A percentile compares a stretch with the other conserved stretches of the same genome.
Evolutionary conservation across 2,113 vertebrate genomes (phyloP).

Genomic region (Leucopsar rothschildi): DNA sequence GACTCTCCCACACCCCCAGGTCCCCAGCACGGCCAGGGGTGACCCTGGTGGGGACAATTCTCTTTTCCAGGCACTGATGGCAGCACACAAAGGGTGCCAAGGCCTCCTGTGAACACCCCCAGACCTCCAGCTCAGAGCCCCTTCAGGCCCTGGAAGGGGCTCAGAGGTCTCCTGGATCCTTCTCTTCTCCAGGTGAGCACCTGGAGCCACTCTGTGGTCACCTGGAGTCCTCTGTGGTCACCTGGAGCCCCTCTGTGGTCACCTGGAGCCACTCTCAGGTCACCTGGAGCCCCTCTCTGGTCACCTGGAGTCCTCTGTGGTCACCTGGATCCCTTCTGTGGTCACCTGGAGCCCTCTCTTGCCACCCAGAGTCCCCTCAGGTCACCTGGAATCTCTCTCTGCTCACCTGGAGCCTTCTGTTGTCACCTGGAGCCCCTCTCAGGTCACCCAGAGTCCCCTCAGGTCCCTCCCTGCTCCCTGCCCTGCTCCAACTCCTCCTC

Average conservation of each 20-base stretch:
- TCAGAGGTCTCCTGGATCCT: background rate
- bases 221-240: no score
- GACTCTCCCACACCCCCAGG: fast-evolving
- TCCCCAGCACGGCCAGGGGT: background rate
- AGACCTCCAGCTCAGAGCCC: background rate
- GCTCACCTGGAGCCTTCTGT: background rate
- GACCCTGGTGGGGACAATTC: background rate
- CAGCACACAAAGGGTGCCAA: background rate
- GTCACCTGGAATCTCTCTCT: background rate
- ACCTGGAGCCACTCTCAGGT: no score
- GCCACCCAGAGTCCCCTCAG: no score
- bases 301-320: no score
- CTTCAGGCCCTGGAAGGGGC: fast-evolving
- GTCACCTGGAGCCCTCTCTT: background rate
- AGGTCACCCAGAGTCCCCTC: background rate
- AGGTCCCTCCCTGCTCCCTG: background rate
- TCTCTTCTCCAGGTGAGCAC: background rate
- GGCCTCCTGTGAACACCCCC: background rate
- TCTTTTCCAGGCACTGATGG: background rate
- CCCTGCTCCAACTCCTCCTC: background rate
- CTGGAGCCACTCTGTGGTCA: background rate
- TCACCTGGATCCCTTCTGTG: no score
- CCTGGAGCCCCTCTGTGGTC: no score
- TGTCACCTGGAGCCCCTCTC: background rate
- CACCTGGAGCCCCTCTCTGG: no score